Evolutionary conservation across 2,888 invertebrate genomes (phyloP).

Genomic region (Bhutanitis thaidina): DNA sequence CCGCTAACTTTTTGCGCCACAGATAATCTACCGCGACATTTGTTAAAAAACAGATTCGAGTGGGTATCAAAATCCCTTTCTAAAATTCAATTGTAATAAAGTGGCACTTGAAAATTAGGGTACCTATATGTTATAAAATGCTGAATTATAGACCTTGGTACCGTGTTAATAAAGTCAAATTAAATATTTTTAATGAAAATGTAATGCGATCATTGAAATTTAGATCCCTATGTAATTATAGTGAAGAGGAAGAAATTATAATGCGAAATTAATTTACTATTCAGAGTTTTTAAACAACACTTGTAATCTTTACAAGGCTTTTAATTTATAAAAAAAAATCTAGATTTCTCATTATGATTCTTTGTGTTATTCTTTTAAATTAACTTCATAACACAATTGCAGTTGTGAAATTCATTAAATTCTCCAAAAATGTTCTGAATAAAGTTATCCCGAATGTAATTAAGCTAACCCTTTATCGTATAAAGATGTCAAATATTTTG

Average conservation of each 20-base stretch:
- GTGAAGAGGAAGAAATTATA: not conserved
- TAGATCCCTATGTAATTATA: constrained; percentile 11
- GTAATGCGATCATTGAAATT: constrained; percentile 22
- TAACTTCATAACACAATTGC: no score
- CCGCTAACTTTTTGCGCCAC: constrained; percentile 43
- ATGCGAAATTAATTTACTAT: constrained; percentile 1
- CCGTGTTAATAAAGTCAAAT: constrained; percentile 17
- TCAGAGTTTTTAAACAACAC: no score
- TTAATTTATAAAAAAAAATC: no score
- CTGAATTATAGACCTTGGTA: constrained; percentile 20
- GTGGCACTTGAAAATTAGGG: constrained; percentile 50
- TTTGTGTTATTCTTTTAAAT: no score
- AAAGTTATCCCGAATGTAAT: not conserved
- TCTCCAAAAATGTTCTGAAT: not conserved
- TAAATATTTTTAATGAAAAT: not conserved
- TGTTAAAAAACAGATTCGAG: constrained; percentile 72
- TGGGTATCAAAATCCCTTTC: constrained; percentile 64
- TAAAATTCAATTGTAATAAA: constrained; percentile 68
- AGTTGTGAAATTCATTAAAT: no score
- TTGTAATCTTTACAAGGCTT: no score
- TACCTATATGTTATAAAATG: not conserved
- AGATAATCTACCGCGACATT: constrained; percentile 70
- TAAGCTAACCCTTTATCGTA: constrained; percentile 27
- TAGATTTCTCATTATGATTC: no score
- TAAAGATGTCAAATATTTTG: constrained; percentile 49